phyloP scores from a whole-genome alignment of 2,797 vertebrate genomes.

The Manis crassicaudata region DNA sequence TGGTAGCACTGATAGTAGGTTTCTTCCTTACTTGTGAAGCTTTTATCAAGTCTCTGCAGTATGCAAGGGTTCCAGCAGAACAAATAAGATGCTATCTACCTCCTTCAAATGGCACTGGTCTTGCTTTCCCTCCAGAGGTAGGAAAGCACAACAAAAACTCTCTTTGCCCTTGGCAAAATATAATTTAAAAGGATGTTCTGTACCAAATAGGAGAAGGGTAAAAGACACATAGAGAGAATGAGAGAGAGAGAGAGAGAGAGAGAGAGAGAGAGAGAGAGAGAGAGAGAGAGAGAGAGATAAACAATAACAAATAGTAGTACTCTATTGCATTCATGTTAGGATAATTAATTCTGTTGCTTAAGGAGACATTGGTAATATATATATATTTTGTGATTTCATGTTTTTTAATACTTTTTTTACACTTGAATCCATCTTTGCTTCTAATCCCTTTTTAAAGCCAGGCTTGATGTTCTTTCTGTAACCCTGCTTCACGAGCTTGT shows the following conservation, averaged over 20 bases:
- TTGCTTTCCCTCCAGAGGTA: slow-evolving; percentile 5
- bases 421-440: not conserved
- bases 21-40: slow-evolving; percentile 2
- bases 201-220: not conserved
- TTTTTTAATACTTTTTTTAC: not conserved
- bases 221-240: not conserved
- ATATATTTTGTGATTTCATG: not conserved
- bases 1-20: not conserved
- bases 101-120: slow-evolving; percentile 45
- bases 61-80: not conserved
- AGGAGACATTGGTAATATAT: not conserved
- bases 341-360: not conserved
- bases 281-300: not conserved
- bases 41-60: slow-evolving; percentile 10
- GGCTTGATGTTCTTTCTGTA: not conserved
- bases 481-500: not conserved
- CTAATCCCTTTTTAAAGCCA: not conserved
- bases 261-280: not conserved
- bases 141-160: not conserved
- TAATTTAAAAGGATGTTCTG: not conserved
- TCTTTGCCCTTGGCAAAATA: slow-evolving; percentile 22
- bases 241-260: not conserved
- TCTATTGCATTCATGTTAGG: not conserved
- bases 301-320: not conserved
- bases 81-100: slow-evolving; percentile 12